These are phyloP conservation scores for Urophycis tenuis DNA, from an alignment of 2,797 vertebrate genomes.

Conservation along the genomic window DNA sequence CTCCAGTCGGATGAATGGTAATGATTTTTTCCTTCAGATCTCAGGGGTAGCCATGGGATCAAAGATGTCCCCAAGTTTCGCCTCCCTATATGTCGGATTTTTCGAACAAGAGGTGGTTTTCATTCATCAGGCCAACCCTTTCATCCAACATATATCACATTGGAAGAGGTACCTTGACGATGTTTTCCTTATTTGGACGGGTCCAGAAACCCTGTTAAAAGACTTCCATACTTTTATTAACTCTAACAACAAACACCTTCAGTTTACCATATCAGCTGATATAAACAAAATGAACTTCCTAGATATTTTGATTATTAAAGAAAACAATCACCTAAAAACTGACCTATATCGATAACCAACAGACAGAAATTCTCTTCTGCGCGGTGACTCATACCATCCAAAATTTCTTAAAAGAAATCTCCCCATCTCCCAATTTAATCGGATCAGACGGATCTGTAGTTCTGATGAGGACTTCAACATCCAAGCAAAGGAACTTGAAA, in stretches of 20 bases:
- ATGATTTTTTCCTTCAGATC: background rate
- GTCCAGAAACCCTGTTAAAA: background rate
- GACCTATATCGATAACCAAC: background rate
- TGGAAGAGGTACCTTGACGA: background rate
- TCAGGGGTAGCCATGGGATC: background rate
- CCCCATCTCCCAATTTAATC: background rate
- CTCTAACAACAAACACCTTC: constrained; percentile 2
- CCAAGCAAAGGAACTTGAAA: constrained; percentile 1
- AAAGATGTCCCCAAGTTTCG: constrained; percentile 2
- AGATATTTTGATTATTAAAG: background rate
- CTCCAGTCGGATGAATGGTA: too few relatives aligned
- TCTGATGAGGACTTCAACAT: background rate
- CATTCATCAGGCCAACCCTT: background rate
- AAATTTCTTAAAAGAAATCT: background rate
- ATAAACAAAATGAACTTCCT: background rate
- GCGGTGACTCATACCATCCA: background rate
- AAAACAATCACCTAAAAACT: background rate
- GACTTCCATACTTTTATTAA: background rate
- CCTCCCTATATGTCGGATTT: background rate
- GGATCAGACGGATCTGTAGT: background rate
- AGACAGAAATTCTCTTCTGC: background rate
- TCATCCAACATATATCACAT: background rate
- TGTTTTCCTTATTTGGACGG: too few relatives aligned
- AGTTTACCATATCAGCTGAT: constrained; percentile 1
- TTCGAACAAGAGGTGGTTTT: background rate